A percentile compares a stretch with the other conserved stretches of the same genome.
These are phyloP conservation scores for Cladorhizidae sp. DNA, from an alignment of 37 sponge, comb jelly and placozoan species.

Conservation along the genomic window DNA sequence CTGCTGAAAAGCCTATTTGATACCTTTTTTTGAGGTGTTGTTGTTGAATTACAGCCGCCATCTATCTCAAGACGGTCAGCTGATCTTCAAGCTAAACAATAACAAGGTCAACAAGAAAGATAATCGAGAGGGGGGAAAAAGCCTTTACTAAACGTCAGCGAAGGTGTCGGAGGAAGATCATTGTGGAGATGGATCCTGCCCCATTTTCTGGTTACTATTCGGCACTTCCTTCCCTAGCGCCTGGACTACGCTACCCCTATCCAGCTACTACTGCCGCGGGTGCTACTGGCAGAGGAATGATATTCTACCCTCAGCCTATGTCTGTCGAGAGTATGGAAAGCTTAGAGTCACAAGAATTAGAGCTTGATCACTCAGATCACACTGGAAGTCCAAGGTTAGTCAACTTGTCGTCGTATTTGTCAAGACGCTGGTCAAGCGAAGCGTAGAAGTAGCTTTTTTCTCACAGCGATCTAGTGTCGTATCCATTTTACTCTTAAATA, in stretches of 20 bases:
- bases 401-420: too few relatives aligned
- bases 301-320: constrained; percentile 66
- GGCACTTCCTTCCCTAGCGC: constrained; percentile 43
- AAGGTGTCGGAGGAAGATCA: neutral
- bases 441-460: neutral
- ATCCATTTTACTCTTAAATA: neutral
- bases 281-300: constrained; percentile 52
- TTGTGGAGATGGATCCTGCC: constrained; percentile 52
- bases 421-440: too few relatives aligned
- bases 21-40: neutral
- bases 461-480: neutral
- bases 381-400: constrained; percentile 20
- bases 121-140: neutral
- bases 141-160: neutral
- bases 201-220: constrained; percentile 40
- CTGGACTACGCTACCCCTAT: constrained; percentile 49
- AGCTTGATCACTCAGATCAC: constrained; percentile 12
- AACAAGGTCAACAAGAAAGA: neutral
- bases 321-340: constrained; percentile 15
- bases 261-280: constrained; percentile 44
- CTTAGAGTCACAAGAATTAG: constrained; percentile 5
- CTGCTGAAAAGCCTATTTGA: neutral
- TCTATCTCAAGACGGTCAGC: constrained; percentile 34
- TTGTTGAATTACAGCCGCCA: constrained; percentile 3
- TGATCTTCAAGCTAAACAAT: constrained; percentile 52